Conservation (phyloP, 2,888 invertebrate genomes). For the Ceramica pisi region DNA sequence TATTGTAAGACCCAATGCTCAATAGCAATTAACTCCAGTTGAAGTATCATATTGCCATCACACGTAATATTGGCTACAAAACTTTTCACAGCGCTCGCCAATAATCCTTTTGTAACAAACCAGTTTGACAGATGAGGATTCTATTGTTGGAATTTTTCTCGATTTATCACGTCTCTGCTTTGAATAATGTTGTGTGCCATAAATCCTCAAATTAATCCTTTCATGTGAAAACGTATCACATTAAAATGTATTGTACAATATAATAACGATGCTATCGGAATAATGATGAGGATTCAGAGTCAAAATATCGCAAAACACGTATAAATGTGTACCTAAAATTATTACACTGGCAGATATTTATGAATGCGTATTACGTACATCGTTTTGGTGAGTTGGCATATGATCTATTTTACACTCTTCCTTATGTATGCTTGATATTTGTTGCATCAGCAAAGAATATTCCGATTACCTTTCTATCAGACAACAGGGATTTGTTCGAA, state of each 20-base stretch:
- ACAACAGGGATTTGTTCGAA: too few species aligned
- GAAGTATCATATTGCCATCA: slow-evolving; percentile 59
- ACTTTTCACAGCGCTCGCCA: slow-evolving; percentile 70
- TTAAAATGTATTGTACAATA: slow-evolving; percentile 27
- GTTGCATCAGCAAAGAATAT: too few species aligned
- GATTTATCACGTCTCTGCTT: slow-evolving; percentile 63
- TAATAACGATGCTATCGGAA: slow-evolving; percentile 15
- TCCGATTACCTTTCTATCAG: too few species aligned
- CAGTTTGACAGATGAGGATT: slow-evolving; percentile 79
- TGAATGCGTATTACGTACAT: too few species aligned
- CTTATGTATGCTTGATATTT: too few species aligned
- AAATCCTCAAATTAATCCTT: slow-evolving; percentile 51
- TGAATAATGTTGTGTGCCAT: slow-evolving; percentile 58
- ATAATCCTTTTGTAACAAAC: slow-evolving; percentile 84
- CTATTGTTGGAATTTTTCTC: slow-evolving; percentile 72
- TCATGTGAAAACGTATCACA: slow-evolving; percentile 24
- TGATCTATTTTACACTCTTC: too few species aligned
- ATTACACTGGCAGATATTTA: background rate
- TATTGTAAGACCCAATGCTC: background rate
- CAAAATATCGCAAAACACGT: background rate
- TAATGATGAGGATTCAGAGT: slow-evolving; percentile 1
- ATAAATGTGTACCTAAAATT: background rate
- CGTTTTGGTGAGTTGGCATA: too few species aligned
- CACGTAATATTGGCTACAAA: slow-evolving; percentile 66
- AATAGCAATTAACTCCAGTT: background rate